Percentiles rank a stretch among this genome's conserved stretches.
Conservation (phyloP, 2,113 vertebrate species). For the Himantopus leucocephalus region DNA sequence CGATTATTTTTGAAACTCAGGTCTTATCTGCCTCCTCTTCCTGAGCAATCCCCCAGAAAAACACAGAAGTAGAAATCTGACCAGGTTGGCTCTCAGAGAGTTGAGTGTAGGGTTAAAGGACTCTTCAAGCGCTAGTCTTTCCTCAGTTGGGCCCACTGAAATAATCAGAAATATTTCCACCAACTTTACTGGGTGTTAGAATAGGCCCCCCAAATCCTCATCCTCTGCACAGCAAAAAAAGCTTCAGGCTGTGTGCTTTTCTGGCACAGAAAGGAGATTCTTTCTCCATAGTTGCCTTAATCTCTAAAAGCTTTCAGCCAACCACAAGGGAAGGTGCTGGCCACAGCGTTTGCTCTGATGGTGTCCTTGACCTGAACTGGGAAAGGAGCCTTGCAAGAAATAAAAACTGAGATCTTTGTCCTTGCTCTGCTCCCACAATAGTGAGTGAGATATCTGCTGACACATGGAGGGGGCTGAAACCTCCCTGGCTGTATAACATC, state of each 20-base stretch:
- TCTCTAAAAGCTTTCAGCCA: neutral
- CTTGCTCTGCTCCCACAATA: neutral
- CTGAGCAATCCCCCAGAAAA: neutral
- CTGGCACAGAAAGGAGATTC: neutral
- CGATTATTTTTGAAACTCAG: neutral
- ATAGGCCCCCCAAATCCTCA: neutral
- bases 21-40: neutral
- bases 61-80: neutral
- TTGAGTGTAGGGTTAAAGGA: neutral
- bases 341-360: neutral
- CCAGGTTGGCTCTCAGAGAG: neutral
- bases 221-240: neutral
- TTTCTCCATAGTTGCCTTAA: neutral
- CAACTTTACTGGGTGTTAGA: neutral
- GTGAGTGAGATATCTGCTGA: neutral
- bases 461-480: neutral
- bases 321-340: neutral
- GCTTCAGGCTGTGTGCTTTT: neutral
- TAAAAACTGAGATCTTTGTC: neutral
- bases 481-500: neutral
- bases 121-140: neutral
- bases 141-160: neutral
- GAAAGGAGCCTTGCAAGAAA: neutral
- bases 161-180: neutral
- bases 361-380: neutral